These are phyloP conservation scores for Scaptodrosophila lebanonensis DNA, from an alignment of 1,140 invertebrate species.

Conservation along the genomic window DNA sequence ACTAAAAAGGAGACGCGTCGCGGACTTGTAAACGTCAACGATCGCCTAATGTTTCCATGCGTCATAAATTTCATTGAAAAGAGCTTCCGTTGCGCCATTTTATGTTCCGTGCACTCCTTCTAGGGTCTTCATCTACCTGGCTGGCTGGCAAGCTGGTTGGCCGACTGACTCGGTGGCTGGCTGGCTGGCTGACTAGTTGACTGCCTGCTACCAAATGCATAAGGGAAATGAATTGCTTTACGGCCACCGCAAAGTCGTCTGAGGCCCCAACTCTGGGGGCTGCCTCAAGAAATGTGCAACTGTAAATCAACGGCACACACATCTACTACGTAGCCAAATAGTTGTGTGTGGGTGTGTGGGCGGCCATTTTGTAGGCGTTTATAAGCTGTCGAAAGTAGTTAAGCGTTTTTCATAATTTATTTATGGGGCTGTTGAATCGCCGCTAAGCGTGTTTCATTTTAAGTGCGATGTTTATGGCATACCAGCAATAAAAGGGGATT, in stretches of 20 bases:
- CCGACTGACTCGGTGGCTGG: neutral
- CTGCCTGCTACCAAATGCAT: slow-evolving; percentile 59
- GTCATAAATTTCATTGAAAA: slow-evolving; percentile 76
- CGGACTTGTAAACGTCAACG: slow-evolving; percentile 71
- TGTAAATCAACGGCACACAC: slow-evolving; percentile 62
- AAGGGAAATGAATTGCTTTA: slow-evolving; percentile 75
- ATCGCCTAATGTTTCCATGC: slow-evolving; percentile 75
- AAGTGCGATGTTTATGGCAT: slow-evolving; percentile 70
- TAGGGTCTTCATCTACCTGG: slow-evolving; percentile 20
- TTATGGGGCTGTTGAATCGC: slow-evolving; percentile 56
- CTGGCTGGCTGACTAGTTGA: slow-evolving; percentile 8
- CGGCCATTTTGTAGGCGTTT: slow-evolving; percentile 65
- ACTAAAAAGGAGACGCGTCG: slow-evolving; percentile 4
- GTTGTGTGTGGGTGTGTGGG: slow-evolving; percentile 36
- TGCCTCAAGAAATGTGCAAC: slow-evolving; percentile 62
- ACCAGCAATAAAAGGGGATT: slow-evolving; percentile 63
- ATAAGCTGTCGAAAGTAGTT: slow-evolving; percentile 75
- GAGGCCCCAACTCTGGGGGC: slow-evolving; percentile 5
- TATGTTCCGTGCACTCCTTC: slow-evolving; percentile 18
- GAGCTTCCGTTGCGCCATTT: slow-evolving; percentile 74
- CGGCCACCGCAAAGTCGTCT: slow-evolving; percentile 46
- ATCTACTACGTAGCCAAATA: slow-evolving; percentile 24
- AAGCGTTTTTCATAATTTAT: slow-evolving; percentile 76
- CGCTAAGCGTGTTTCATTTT: slow-evolving; percentile 72
- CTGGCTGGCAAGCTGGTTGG: slow-evolving; percentile 2